A percentile compares a stretch with the other conserved stretches of the same genome.
Conservation (phyloP, 2,888 invertebrate genomes). For the Alloplasta piceator region DNA sequence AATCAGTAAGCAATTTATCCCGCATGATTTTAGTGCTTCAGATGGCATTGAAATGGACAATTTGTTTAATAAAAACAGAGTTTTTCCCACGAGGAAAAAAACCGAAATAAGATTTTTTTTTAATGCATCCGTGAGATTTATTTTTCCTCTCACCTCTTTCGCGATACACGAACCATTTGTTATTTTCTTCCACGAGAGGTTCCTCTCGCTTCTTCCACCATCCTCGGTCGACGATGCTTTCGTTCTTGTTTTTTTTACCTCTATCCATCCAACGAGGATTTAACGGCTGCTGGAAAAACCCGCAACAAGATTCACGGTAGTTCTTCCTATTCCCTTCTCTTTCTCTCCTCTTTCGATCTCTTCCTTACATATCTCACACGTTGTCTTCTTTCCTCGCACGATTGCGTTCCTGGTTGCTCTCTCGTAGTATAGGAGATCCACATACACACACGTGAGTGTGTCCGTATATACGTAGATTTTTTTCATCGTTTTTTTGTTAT, state of each 20-base stretch:
- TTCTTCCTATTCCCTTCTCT: conserved; percentile 70
- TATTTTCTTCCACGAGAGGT: neutral
- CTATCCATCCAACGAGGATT: conserved; percentile 27
- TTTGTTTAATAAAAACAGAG: no score
- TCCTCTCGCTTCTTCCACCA: neutral
- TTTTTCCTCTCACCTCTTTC: neutral
- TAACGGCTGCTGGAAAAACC: conserved; percentile 6
- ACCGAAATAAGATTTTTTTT: no score
- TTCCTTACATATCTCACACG: conserved; percentile 35
- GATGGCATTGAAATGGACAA: no score
- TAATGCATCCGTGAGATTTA: neutral
- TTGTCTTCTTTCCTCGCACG: conserved; percentile 60
- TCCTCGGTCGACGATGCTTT: conserved; percentile 13
- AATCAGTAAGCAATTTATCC: no score
- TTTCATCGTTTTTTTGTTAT: conserved; percentile 34
- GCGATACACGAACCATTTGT: conserved; percentile 11
- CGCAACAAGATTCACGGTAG: conserved; percentile 30
- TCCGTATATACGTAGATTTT: conserved; percentile 23
- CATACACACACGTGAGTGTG: conserved; percentile 7
- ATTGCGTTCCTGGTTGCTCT: conserved; percentile 31
- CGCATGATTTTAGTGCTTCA: no score
- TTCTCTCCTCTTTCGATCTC: conserved; percentile 48
- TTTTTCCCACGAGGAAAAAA: no score
- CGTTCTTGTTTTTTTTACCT: conserved; percentile 20
- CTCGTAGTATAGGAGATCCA: conserved; percentile 7